Percentiles rank a stretch among this genome's conserved stretches.
Evolutionary conservation across 1,140 invertebrate species (phyloP).

Genomic region (Galleria mellonella): DNA sequence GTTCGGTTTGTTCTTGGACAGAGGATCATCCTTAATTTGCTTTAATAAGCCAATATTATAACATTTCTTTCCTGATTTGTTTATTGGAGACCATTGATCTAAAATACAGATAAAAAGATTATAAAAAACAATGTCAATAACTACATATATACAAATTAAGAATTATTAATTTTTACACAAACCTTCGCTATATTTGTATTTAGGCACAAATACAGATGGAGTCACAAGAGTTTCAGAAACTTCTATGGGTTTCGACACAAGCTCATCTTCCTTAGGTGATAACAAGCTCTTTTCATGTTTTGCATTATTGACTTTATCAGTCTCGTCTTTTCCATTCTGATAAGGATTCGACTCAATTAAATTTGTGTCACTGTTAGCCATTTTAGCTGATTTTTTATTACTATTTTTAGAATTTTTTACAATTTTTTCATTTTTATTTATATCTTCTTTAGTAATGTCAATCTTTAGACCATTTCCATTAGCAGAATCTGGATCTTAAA

Average conservation of each 20-base stretch:
- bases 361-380: constrained; percentile 37
- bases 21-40: constrained; percentile 81
- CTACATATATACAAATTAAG: background rate
- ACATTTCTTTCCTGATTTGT: constrained; percentile 85
- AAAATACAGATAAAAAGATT: constrained; percentile 13
- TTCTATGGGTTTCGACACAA: constrained; percentile 10
- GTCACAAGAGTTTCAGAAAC: constrained; percentile 10
- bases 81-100: constrained; percentile 91
- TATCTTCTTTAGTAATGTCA: constrained; percentile 53
- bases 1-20: constrained; percentile 83
- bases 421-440: constrained; percentile 58
- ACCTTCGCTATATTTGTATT: constrained; percentile 61
- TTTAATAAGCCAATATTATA: constrained; percentile 89
- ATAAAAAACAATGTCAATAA: background rate
- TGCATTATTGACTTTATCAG: constrained; percentile 57
- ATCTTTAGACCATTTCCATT: constrained; percentile 53
- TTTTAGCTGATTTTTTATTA: constrained; percentile 49
- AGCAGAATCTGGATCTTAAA: constrained; percentile 49
- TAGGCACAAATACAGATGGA: constrained; percentile 37
- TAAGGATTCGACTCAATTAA: constrained; percentile 42
- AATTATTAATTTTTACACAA: constrained; percentile 3
- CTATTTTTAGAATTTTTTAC: constrained; percentile 53
- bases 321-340: constrained; percentile 68
- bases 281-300: constrained; percentile 27
- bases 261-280: constrained; percentile 23